phyloP scores from a whole-genome alignment of 2,797 vertebrate genomes.

The Cheracebus regulus region DNA sequence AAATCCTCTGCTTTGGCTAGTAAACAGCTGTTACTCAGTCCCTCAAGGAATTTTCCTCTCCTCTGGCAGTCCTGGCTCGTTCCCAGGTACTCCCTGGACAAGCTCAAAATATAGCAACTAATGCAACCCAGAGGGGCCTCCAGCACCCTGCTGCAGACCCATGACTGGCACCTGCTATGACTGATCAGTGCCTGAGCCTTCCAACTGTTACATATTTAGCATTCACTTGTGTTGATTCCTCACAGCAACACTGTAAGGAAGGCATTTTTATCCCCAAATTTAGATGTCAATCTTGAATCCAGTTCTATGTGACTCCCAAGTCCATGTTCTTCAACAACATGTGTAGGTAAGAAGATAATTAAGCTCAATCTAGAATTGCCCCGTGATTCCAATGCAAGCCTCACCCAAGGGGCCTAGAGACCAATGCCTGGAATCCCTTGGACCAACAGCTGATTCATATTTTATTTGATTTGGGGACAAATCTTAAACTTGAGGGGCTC shows the following conservation, averaged over 20 bases:
- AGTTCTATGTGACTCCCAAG: background rate
- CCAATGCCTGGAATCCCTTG: background rate
- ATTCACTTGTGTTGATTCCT: background rate
- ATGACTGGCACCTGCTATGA: background rate
- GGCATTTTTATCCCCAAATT: background rate
- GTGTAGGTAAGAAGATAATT: background rate
- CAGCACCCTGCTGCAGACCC: background rate
- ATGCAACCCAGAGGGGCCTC: background rate
- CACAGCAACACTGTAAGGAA: background rate
- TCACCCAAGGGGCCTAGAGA: background rate
- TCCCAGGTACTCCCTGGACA: fast-evolving
- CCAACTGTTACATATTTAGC: background rate
- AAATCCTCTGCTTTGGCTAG: background rate
- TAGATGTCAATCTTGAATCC: background rate
- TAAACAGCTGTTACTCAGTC: background rate
- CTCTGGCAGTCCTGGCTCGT: background rate
- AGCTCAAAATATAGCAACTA: background rate
- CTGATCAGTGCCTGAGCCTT: background rate
- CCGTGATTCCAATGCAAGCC: background rate
- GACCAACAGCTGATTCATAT: background rate
- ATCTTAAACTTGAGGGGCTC: background rate
- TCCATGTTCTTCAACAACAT: background rate
- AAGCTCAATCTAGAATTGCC: background rate
- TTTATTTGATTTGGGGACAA: background rate
- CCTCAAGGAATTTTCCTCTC: background rate